These are phyloP conservation scores for Tholera decimalis DNA, from an alignment of 2,888 invertebrate species.

Conservation along the genomic window DNA sequence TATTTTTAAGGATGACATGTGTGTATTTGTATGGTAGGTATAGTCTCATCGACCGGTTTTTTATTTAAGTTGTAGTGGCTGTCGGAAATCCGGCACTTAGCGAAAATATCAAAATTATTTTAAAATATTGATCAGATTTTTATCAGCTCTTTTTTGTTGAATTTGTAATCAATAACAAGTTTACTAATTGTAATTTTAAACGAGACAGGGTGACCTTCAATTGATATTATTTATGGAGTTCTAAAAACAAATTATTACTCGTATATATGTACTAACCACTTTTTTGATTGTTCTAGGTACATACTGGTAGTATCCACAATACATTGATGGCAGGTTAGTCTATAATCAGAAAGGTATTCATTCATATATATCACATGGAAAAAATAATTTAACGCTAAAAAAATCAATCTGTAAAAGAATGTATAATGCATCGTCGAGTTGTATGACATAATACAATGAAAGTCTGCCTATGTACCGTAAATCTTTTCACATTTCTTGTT, in stretches of 20 bases:
- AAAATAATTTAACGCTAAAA: background rate
- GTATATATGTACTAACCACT: background rate
- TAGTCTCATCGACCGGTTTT: constrained; percentile 38
- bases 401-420: background rate
- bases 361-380: background rate
- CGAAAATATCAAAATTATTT: constrained; percentile 20
- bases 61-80: constrained; percentile 31
- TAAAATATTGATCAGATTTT: constrained; percentile 7
- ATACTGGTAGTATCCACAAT: background rate
- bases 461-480: constrained; percentile 23
- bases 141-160: background rate
- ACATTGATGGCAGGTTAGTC: background rate
- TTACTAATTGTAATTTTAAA: background rate
- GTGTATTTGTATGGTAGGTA: constrained; percentile 17
- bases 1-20: constrained; percentile 5
- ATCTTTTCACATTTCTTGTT: constrained; percentile 43
- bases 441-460: constrained; percentile 23
- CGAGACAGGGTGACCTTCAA: constrained; percentile 11
- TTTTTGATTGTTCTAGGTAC: constrained; percentile 30
- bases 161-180: background rate
- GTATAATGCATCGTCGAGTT: constrained; percentile 9
- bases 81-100: constrained; percentile 52
- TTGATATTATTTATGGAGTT: background rate
- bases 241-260: background rate
- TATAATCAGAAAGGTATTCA: background rate